Percentiles rank a stretch among this genome's conserved stretches.
Evolutionary conservation across 2,113 vertebrate genomes (phyloP).

Genomic region (Marmota monax): DNA sequence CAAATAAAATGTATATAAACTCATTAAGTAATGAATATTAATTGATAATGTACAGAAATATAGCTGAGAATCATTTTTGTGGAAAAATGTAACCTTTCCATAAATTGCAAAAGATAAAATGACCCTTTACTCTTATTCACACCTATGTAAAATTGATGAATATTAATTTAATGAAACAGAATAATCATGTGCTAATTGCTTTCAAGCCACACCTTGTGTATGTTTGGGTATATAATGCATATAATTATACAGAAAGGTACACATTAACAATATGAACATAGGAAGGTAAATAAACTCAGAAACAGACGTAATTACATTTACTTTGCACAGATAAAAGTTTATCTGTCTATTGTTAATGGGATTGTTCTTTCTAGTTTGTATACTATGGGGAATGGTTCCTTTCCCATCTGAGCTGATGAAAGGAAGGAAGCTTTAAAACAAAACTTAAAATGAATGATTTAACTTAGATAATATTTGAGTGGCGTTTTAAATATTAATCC

Average conservation of each 20-base stretch:
- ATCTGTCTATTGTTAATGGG: slow-evolving; percentile 47
- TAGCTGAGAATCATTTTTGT: background rate
- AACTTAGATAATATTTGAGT: slow-evolving; percentile 53
- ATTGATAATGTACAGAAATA: slow-evolving; percentile 55
- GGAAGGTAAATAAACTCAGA: background rate
- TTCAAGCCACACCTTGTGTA: slow-evolving; percentile 24
- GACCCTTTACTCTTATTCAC: background rate
- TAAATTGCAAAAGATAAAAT: slow-evolving; percentile 28
- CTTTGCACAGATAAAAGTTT: slow-evolving; percentile 61
- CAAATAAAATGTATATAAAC: slow-evolving; percentile 35
- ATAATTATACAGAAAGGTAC: background rate
- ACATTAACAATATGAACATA: slow-evolving; percentile 9
- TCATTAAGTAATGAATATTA: slow-evolving; percentile 10
- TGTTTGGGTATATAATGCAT: background rate
- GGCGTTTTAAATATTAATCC: slow-evolving; percentile 66
- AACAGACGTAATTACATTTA: background rate
- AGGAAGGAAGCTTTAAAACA: slow-evolving; percentile 34
- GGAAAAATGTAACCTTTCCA: background rate
- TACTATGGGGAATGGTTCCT: background rate
- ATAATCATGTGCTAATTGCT: background rate
- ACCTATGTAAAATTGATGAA: slow-evolving; percentile 46
- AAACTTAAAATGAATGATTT: slow-evolving; percentile 55
- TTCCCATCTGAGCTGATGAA: slow-evolving; percentile 20
- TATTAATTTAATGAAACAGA: slow-evolving; percentile 32
- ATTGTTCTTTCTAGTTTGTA: slow-evolving; percentile 32